Evolutionary conservation across 2,797 vertebrate species (phyloP).

Genomic region (Ispidina lecontei): DNA sequence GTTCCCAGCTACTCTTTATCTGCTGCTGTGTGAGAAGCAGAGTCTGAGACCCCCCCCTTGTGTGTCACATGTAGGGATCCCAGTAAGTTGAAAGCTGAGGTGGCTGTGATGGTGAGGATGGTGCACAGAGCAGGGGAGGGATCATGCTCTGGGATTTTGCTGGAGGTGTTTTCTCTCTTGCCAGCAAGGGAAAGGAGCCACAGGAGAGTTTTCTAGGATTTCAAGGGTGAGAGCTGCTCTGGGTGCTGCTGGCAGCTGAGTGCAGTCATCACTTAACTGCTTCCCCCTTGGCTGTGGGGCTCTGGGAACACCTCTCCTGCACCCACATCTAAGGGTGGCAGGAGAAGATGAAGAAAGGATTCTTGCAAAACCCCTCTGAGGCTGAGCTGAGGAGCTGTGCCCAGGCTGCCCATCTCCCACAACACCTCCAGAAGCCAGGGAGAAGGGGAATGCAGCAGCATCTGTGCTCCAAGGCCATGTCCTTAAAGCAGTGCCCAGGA

Average conservation of each 20-base stretch:
- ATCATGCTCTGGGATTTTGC: too few species aligned
- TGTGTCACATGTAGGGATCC: too few species aligned
- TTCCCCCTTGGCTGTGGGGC: fast-evolving
- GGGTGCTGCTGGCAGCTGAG: background rate
- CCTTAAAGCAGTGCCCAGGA: slow-evolving; percentile 60
- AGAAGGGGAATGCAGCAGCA: slow-evolving; percentile 3
- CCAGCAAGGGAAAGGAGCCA: too few species aligned
- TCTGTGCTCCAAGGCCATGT: background rate
- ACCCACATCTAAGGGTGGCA: background rate
- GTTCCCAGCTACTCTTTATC: too few species aligned
- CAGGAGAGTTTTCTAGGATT: too few species aligned
- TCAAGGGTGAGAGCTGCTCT: background rate
- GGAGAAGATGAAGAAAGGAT: background rate
- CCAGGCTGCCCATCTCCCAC: slow-evolving; percentile 36
- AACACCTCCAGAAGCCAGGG: background rate
- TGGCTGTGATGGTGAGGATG: too few species aligned
- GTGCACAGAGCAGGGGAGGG: too few species aligned
- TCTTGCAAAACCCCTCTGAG: background rate
- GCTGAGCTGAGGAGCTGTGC: background rate
- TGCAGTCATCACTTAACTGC: background rate
- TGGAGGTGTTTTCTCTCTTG: too few species aligned
- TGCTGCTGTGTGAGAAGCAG: too few species aligned
- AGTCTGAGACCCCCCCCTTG: too few species aligned
- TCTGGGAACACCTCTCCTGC: background rate
- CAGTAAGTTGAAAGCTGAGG: too few species aligned